Evolutionary conservation across 23 tunicate species (phyloP), one percentile per base, ranked within the genome.

Genomic region (Aplidium turbinatum): DNA sequence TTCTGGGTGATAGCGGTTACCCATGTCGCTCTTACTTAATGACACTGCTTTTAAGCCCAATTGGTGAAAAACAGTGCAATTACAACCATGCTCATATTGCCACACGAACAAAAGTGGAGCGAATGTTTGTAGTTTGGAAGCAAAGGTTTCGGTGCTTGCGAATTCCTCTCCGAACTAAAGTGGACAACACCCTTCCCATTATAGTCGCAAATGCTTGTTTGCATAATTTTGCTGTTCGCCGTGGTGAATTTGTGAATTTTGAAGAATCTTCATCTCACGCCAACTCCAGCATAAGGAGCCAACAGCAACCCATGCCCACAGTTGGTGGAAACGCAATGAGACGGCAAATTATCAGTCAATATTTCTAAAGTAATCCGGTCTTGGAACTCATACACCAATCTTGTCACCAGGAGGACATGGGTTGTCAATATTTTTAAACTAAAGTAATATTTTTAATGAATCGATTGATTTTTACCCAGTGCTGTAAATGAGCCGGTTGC

Each of bases 1-100:
- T 79, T 55, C 70, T 86, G 5, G 92, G 78, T 18, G 92, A 78
- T 63, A 23, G 38, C 32, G 83, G 92, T 23, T 85, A 78, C 58
- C 65, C 78, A 2, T 78, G 83, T 32, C 58, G 52, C 35, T n/a
- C 23, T 0, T 85, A 85, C 45, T 23, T 85, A 34, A 77, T 85
- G 92, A 85, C 84, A 22, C 92, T 84, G 13, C 30, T 69, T 5
- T 54, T 61, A 4, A 69, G 35, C 40, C 92, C 92, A 0, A 23
- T 20, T 5, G 33, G 19, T 31, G 25, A 31, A 19, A 40, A 53
- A 30, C 54, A 85, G 51, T 22, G 32, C 35, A 34, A 47, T 27
- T 85, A 77, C 53, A 85, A 85, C 58, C 5, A 70, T 0, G 29
- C 73, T 20, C 92, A 77, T 23, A 77, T 69, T 65, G 34, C 33